Base-by-base conservation (phyloP, 2,888 invertebrate species). In the Tromatobia lineatoria region DNA sequence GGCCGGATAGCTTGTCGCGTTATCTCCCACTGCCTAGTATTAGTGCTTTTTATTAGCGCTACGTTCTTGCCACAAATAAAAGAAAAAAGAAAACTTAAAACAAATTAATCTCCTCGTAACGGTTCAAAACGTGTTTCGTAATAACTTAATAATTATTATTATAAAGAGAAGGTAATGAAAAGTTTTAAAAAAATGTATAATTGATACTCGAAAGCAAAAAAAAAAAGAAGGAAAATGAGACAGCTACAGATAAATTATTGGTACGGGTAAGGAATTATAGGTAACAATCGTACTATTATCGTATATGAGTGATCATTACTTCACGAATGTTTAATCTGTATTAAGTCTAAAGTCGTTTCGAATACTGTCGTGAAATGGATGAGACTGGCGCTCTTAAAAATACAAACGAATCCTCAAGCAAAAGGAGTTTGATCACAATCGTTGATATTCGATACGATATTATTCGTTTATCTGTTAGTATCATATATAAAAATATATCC, bases 241-340 rank as follows among this genome's bases (percentile, higher is more conserved):
- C 64, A 61, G 75, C 64, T 71, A 52, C 73, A 69, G 42, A 71
- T 69, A 78, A 64, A 73, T 74, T 78, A 81, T 84, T 80, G 81
- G 80, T 81, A 84, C 77, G 77, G 69, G 54, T 80, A 80, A 84
- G 67, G 78, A 64, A 74, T 74, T 59, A 61, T 64, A 64, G 23
- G 13, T 34, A 64, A 78, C 52, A 59, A 75, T 74, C 47, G 61
- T 81, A 75, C 64, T 84, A 50, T 84, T 64, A 78, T 84, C 78
- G 74, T 81, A 84, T 57, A 64, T 69, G 73, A 79, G 52, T 79
- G 82, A 59, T 57, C 54, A 74, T 69, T 73, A 57, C 67, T 76
- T 77, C 73, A 77, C 76, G 59, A 73, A 80, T 80, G 70, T 80
- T 80, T 71, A 70, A 64, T 64, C 61, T 71, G 75, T 79, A 45